Conservation (phyloP, 2,888 invertebrate species). For the Morpho achilles region DNA sequence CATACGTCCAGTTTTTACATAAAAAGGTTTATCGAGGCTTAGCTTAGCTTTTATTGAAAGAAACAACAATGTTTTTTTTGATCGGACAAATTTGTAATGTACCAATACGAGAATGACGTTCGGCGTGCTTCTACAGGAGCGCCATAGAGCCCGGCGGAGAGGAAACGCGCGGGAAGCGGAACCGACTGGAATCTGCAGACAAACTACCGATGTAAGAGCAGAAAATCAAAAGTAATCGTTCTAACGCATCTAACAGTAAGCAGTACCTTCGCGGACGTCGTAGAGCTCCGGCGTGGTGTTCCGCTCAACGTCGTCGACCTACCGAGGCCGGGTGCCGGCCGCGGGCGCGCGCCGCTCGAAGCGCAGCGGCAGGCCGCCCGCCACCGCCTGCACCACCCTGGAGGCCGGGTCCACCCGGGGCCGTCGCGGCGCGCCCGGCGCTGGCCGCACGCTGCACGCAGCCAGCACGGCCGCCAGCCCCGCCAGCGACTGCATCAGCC, state of each 20-base stretch:
- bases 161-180: no score
- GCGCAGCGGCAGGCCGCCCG: constrained; percentile 45
- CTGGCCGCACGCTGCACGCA: constrained; percentile 46
- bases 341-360: constrained; percentile 20
- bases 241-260: background rate
- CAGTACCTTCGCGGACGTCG: background rate
- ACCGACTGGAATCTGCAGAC: no score
- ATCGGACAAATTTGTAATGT: no score
- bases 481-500: constrained; percentile 59
- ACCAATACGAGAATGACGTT: no score
- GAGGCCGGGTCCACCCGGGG: constrained; percentile 42
- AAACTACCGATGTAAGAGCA: background rate
- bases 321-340: background rate
- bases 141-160: no score
- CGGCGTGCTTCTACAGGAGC: no score
- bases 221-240: background rate
- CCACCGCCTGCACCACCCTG: constrained; percentile 46
- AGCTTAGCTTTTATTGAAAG: no score
- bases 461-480: constrained; percentile 56
- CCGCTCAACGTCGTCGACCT: background rate
- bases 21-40: no score
- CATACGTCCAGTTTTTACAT: no score
- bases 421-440: constrained; percentile 36
- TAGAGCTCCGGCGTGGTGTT: background rate
- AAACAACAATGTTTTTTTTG: no score